phyloP scores from a whole-genome alignment of 2,113 vertebrate species.

The Aphyosemion australe region DNA sequence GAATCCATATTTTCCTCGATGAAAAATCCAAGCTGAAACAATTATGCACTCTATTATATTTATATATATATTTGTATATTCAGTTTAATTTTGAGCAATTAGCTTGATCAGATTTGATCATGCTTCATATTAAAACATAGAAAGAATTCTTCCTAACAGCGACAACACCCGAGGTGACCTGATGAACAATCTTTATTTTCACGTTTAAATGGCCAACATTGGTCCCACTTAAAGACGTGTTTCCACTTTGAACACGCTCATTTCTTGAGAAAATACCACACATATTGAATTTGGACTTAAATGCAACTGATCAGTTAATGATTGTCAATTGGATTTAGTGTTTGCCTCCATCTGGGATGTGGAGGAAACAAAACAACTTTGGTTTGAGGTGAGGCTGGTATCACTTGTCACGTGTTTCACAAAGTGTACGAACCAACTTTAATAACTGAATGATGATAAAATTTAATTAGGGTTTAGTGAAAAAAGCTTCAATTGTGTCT shows the following conservation, averaged over 20 bases:
- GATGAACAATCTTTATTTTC: constrained; percentile 5
- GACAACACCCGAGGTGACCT: neutral
- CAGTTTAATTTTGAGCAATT: too few species aligned
- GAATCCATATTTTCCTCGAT: too few species aligned
- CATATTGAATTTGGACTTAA: constrained; percentile 59
- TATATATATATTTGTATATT: too few species aligned
- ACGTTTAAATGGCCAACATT: constrained; percentile 23
- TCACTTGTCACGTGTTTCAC: constrained; percentile 54
- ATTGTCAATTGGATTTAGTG: constrained; percentile 62
- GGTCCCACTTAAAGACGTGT: constrained; percentile 40
- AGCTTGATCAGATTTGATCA: too few species aligned
- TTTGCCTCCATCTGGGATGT: constrained; percentile 19
- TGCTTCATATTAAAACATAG: too few species aligned
- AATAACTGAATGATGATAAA: constrained; percentile 45
- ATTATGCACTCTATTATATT: too few species aligned
- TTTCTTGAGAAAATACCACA: constrained; percentile 70
- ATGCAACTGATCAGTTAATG: constrained; percentile 52
- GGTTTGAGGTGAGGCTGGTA: constrained; percentile 16
- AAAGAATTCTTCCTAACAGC: too few species aligned
- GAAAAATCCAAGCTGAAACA: too few species aligned
- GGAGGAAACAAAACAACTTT: constrained; percentile 32
- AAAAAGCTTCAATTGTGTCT: constrained; percentile 42
- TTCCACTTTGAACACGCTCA: constrained; percentile 58
- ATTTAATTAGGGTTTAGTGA: constrained; percentile 41
- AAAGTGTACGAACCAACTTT: constrained; percentile 56